A percentile compares a stretch with the other conserved stretches of the same genome.
These are phyloP conservation scores for Cynopterus brachyotis DNA, from an alignment of 2,113 vertebrate species.

Conservation along the genomic window DNA sequence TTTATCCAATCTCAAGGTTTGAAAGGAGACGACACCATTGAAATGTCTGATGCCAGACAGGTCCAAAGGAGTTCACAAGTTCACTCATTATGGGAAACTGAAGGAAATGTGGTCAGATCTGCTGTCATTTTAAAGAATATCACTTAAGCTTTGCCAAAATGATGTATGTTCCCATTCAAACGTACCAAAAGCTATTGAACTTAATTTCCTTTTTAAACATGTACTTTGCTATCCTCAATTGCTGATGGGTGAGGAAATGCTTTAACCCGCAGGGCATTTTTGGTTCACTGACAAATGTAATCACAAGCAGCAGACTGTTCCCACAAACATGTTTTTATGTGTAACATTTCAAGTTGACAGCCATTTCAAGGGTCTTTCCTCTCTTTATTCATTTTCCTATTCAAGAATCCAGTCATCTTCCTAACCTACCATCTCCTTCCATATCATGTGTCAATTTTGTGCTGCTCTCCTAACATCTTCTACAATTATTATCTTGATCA, in stretches of 20 bases:
- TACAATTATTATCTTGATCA: not conserved
- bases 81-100: constrained; percentile 72
- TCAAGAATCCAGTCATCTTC: not conserved
- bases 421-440: not conserved
- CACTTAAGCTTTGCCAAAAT: constrained; percentile 74
- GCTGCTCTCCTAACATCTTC: not conserved
- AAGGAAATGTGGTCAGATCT: constrained; percentile 79
- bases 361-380: not conserved
- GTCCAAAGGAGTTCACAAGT: constrained; percentile 75
- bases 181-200: constrained; percentile 73
- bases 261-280: constrained; percentile 70
- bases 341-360: not conserved
- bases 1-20: constrained; percentile 63
- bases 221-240: constrained; percentile 58
- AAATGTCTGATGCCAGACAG: constrained; percentile 76
- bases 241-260: constrained; percentile 61
- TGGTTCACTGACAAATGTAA: constrained; percentile 67
- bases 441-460: not conserved
- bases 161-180: constrained; percentile 84
- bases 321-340: constrained; percentile 29
- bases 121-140: constrained; percentile 80
- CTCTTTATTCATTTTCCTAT: not conserved
- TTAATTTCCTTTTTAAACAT: constrained; percentile 77
- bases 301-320: constrained; percentile 34
- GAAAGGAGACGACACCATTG: constrained; percentile 74